phyloP scores from a whole-genome alignment of 2,797 vertebrate species.

The Periparus ater region DNA sequence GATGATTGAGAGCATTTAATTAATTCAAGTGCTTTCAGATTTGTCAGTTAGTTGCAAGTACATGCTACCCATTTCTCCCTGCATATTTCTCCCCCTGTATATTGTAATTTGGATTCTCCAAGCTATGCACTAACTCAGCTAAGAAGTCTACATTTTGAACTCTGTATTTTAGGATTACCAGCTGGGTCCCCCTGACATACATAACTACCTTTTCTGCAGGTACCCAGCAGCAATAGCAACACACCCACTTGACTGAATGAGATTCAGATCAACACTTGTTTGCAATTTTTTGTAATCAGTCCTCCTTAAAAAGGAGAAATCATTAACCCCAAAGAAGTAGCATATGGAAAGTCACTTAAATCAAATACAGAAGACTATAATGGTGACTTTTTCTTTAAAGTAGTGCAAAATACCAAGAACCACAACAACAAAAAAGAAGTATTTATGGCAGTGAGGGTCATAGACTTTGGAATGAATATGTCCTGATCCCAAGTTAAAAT shows the following conservation, averaged over 20 bases:
- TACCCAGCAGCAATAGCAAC: background rate
- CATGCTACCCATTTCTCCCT: background rate
- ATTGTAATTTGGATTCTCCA: background rate
- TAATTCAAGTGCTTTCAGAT: background rate
- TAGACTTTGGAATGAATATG: background rate
- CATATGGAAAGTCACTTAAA: background rate
- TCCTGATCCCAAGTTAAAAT: slow-evolving; percentile 36
- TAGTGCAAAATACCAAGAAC: background rate
- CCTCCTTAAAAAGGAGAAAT: background rate
- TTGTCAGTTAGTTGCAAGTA: background rate
- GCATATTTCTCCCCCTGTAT: background rate
- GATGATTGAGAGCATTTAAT: background rate
- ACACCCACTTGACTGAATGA: background rate
- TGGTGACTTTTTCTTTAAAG: background rate
- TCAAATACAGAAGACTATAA: background rate
- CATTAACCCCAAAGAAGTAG: background rate
- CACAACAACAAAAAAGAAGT: background rate
- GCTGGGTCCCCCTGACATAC: background rate
- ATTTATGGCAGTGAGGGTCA: slow-evolving; percentile 40
- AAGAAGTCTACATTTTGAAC: background rate
- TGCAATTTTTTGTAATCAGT: background rate
- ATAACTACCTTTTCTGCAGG: background rate
- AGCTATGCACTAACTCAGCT: background rate
- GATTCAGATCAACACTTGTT: background rate
- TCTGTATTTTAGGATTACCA: background rate